A percentile compares a stretch with the other conserved stretches of the same genome.
These are phyloP conservation scores for Nasalis larvatus DNA, from an alignment of 2,113 vertebrate species.

Conservation along the genomic window DNA sequence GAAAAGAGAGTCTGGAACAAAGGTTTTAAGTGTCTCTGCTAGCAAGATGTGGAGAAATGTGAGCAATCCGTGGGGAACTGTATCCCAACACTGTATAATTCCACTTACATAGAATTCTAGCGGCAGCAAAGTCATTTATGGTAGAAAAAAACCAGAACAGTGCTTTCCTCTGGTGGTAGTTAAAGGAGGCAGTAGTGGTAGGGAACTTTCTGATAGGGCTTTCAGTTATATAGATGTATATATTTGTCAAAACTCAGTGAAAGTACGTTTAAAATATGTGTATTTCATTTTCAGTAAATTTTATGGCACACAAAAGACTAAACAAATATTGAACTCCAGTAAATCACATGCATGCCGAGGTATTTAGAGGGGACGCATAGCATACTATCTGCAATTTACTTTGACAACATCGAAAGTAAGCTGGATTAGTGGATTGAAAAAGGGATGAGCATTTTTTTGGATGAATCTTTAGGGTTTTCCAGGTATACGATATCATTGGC, in stretches of 20 bases:
- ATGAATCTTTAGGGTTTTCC: no score
- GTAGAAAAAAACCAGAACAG: background rate
- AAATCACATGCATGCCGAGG: background rate
- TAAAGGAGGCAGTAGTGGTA: background rate
- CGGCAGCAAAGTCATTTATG: background rate
- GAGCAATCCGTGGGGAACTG: background rate
- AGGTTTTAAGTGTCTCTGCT: background rate
- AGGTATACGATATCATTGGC: no score
- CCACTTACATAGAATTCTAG: background rate
- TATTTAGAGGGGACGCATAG: background rate
- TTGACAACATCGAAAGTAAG: background rate
- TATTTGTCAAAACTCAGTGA: background rate
- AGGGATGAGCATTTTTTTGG: background rate
- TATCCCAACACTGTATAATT: background rate
- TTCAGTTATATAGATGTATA: background rate
- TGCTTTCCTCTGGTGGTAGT: background rate
- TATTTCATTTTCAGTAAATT: background rate
- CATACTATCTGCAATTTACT: background rate
- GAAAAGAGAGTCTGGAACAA: background rate
- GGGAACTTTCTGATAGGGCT: background rate
- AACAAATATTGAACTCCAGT: background rate
- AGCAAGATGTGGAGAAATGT: background rate
- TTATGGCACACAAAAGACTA: background rate
- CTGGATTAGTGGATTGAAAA: background rate
- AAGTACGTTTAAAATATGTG: background rate